Evolutionary conservation across 2,888 invertebrate species (phyloP).

Genomic region (Amiota mariae): DNA sequence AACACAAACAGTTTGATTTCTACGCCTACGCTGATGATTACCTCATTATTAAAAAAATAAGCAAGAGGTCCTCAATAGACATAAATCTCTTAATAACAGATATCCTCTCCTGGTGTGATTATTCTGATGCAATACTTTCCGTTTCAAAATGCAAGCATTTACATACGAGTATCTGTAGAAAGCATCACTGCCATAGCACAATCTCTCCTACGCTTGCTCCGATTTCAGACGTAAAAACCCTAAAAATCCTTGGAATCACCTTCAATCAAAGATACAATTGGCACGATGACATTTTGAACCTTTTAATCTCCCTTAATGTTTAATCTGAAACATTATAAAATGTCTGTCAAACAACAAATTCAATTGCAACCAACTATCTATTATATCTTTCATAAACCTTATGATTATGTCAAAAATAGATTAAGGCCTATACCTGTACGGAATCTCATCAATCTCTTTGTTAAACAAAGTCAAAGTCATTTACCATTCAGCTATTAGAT

Average conservation of each 20-base stretch:
- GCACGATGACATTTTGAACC: not conserved
- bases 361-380: not conserved
- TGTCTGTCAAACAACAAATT: not conserved
- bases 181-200: not conserved
- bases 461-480: not conserved
- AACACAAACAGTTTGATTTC: not conserved
- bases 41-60: not conserved
- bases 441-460: not conserved
- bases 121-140: too few species aligned
- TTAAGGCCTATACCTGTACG: not conserved
- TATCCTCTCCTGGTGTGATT: not conserved
- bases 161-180: not conserved
- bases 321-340: too few species aligned
- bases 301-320: not conserved
- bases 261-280: constrained; percentile 1
- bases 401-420: not conserved
- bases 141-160: not conserved
- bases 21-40: not conserved
- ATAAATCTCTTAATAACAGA: not conserved
- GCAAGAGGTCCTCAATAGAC: not conserved
- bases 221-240: not conserved
- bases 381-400: not conserved
- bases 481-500: constrained; percentile 3
- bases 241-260: not conserved
- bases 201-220: not conserved